Evolutionary conservation across 2,113 vertebrate genomes (phyloP).

Genomic region (Lycaon pictus): DNA sequence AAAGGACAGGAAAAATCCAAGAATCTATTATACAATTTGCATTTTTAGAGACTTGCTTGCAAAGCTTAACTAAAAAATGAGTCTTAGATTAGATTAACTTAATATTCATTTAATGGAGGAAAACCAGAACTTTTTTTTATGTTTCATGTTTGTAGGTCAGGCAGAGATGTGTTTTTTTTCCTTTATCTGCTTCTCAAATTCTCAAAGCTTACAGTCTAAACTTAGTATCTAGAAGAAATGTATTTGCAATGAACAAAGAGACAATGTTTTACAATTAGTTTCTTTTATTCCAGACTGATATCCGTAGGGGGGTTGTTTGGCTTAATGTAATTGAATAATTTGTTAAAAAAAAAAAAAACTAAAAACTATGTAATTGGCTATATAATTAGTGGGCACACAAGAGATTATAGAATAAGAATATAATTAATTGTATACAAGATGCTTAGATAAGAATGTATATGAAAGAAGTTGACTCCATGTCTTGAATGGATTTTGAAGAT

Average conservation of each 20-base stretch:
- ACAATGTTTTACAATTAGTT: background rate
- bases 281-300: constrained; percentile 53
- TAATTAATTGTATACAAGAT: background rate
- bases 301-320: constrained; percentile 13
- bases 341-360: constrained; percentile 27
- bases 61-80: constrained; percentile 79
- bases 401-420: background rate
- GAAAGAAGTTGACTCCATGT: background rate
- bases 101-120: constrained; percentile 73
- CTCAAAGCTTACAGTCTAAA: constrained; percentile 20
- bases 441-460: background rate
- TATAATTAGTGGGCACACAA: background rate
- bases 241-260: background rate
- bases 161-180: background rate
- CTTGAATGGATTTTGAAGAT: background rate
- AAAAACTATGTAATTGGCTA: background rate
- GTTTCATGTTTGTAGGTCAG: constrained; percentile 61
- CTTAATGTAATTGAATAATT: constrained; percentile 42
- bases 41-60: constrained; percentile 81
- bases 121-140: constrained; percentile 73
- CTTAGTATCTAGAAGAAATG: background rate
- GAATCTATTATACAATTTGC: constrained; percentile 82
- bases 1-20: constrained; percentile 80
- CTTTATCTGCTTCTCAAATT: constrained; percentile 26
- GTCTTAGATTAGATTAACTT: constrained; percentile 77